Evolutionary conservation across 2,888 invertebrate species (phyloP).

Genomic region (Nipponacmea schrenckii): DNA sequence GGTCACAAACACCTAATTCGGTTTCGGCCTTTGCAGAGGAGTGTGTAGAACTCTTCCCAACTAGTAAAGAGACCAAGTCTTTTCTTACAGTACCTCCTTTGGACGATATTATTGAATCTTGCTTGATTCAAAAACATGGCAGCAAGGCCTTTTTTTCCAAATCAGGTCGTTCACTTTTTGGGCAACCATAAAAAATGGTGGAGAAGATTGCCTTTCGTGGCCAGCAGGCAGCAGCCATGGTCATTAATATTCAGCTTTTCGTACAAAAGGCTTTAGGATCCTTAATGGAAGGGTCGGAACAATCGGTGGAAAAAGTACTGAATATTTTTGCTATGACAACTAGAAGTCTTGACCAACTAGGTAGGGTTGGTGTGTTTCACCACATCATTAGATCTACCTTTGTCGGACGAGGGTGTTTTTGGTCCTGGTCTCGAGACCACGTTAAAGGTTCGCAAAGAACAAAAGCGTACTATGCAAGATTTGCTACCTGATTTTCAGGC

Average conservation of each 20-base stretch:
- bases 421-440: slow-evolving; percentile 23
- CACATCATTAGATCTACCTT: neutral
- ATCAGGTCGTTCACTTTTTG: too few species aligned
- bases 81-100: neutral
- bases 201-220: neutral
- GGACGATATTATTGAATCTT: neutral
- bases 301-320: neutral
- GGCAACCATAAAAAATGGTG: neutral
- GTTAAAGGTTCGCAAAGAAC: slow-evolving; percentile 32
- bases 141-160: too few species aligned
- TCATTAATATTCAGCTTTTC: neutral
- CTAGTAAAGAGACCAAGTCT: neutral
- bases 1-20: neutral
- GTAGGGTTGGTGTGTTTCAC: neutral
- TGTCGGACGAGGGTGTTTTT: slow-evolving; percentile 23
- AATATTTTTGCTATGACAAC: neutral
- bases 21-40: slow-evolving; percentile 9
- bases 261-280: neutral
- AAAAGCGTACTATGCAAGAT: slow-evolving; percentile 25
- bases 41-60: neutral
- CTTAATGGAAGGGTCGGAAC: neutral
- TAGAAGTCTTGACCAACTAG: neutral
- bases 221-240: neutral
- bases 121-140: slow-evolving; percentile 16
- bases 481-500: slow-evolving; percentile 19